A percentile compares a stretch with the other conserved stretches of the same genome.
phyloP scores from a whole-genome alignment of 2,797 vertebrate species.

The Gephyroberyx darwinii region DNA sequence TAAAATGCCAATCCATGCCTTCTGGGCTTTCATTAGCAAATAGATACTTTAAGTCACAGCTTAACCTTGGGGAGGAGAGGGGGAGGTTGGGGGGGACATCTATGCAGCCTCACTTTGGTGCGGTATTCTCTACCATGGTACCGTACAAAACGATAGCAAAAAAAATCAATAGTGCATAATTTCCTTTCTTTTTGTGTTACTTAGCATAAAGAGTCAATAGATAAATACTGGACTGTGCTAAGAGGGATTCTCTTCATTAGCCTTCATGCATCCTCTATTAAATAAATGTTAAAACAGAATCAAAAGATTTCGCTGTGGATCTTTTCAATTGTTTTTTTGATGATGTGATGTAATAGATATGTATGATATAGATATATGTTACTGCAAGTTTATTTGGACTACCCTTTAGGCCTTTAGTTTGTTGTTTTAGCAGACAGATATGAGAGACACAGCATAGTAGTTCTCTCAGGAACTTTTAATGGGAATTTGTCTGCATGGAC shows the following conservation, averaged over 20 bases:
- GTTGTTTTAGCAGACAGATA: too few species aligned
- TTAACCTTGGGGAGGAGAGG: slow-evolving; percentile 2
- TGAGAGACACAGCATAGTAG: too few species aligned
- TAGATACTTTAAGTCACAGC: slow-evolving; percentile 15
- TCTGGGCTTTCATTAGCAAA: slow-evolving; percentile 41
- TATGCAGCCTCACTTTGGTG: slow-evolving; percentile 26
- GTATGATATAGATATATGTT: too few species aligned
- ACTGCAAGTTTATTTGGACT: too few species aligned
- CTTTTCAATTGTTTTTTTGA: neutral
- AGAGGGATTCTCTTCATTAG: slow-evolving; percentile 41
- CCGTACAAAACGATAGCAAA: slow-evolving; percentile 7
- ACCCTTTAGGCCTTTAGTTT: too few species aligned
- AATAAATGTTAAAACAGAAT: slow-evolving; percentile 25
- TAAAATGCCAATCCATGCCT: slow-evolving; percentile 23
- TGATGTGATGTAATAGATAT: neutral
- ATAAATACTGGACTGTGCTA: slow-evolving; percentile 48
- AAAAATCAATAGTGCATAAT: slow-evolving; percentile 68
- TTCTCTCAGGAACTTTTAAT: too few species aligned
- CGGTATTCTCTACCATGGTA: slow-evolving; percentile 26
- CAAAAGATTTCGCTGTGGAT: neutral
- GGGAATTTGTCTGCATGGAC: too few species aligned
- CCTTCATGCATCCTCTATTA: slow-evolving; percentile 45
- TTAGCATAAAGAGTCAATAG: slow-evolving; percentile 57
- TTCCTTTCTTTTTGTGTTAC: slow-evolving; percentile 66
- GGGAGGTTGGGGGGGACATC: slow-evolving; percentile 1